Evolutionary conservation across 2,113 vertebrate genomes (phyloP).

Genomic region (Microcebus lehilahytsara): DNA sequence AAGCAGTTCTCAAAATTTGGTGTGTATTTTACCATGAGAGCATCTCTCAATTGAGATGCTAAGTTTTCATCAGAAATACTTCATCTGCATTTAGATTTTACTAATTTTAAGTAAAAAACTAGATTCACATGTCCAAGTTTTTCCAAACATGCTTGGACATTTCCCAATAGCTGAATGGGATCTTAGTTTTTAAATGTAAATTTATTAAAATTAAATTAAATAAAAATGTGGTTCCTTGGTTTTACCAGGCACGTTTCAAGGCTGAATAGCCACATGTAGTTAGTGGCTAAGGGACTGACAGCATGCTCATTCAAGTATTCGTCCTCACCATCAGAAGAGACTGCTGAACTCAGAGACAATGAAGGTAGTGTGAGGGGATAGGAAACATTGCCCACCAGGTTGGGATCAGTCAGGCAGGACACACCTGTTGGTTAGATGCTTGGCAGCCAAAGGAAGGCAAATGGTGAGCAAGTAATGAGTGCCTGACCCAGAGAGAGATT

Average conservation of each 20-base stretch:
- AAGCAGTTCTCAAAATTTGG: not conserved
- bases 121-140: not conserved
- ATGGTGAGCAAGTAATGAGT: not conserved
- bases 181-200: not conserved
- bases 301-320: not conserved
- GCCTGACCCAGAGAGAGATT: not conserved
- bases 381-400: not conserved
- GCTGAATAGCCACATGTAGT: not conserved
- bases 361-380: not conserved
- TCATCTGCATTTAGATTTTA: not conserved
- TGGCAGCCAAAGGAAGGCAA: not conserved
- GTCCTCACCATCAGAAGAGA: not conserved
- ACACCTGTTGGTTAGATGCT: not conserved
- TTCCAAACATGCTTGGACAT: not conserved
- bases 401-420: not conserved
- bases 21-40: not conserved
- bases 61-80: constrained; percentile 9
- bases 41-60: not conserved
- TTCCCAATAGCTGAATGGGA: not conserved
- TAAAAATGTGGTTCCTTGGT: not conserved
- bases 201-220: not conserved
- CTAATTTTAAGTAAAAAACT: not conserved
- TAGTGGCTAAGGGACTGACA: not conserved
- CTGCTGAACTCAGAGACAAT: not conserved
- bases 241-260: not conserved